Base-by-base conservation (phyloP, 2,888 invertebrate species). In the Nemurella pictetii region DNA sequence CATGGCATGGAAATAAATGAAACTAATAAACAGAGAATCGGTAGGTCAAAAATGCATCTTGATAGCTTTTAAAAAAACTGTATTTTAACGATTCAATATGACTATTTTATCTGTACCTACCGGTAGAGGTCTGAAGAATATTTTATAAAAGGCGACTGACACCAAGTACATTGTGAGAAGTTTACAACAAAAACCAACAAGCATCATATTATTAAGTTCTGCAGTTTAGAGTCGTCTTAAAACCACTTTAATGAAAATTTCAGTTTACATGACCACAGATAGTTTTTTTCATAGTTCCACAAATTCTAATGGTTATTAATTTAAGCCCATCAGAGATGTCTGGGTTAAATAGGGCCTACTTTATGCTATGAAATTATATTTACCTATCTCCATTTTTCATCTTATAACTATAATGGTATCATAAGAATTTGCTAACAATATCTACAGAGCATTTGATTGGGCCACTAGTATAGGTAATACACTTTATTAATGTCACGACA, bases 191-290 rank as follows among this genome's bases (percentile, higher is more conserved):
- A 55, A 55, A 55, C 15, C 55, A 55, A 55, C 20, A 55, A 55
- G 55, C 55, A 12, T 2, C 20, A n/a, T n/a, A n/a, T n/a, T n/a
- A n/a, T n/a, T n/a, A 55, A 7, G 55, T 20, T 55, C 26, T 74
- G 55, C 55, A 55, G 55, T 55, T 55, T 20, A 2, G 55, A 55
- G 55, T 32, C 83, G 85, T 85, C 80, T 85, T 85, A 85, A 85
- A 85, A 85, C 85, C 85, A 85, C 85, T 85, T 85, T 85, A 85
- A 85, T 85, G 84, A 85, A 85, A 85, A 85, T 84, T 85, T 84
- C 85, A 83, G 84, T 85, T 85, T 82, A 85, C 84, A 85, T 84
- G 82, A 85, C 85, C 84, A 84, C 85, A 85, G 83, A 84, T 36
- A 81, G 82, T 80, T 84, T 85, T 84, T 81, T 84, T 55, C 28